Base-by-base conservation (phyloP, 53 echinoderm and acorn worm genomes). In the Henricia sp. region DNA sequence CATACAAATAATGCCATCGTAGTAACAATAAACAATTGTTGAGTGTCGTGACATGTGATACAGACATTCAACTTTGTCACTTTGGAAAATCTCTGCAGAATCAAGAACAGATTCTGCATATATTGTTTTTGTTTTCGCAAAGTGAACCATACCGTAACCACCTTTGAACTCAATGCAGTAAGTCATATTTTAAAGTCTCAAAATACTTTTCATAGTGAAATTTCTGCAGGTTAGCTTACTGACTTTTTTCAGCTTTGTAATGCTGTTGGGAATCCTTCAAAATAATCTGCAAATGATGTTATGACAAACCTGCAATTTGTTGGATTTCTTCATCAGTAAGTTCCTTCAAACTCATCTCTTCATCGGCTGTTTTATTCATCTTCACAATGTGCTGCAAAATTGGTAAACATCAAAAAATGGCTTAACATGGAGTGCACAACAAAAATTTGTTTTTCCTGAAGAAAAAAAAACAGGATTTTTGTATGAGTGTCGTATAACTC, bases 361-460 rank as follows among this genome's bases (percentile, higher is more conserved):
- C 99, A 63, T 99, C 99, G 24, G 88, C 90, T 1, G 99, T 90
- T 50, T 99, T 99, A 83, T 99, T 99, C 99, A 99, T 92, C 85
- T 94, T 99, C 33, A 91, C 48, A 35, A 99, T 86, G 43, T 90
- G 74, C 99, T 99, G 87, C 16, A 91, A 77, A 26, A 46, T 34
- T n/a, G n/a, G 0, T 13, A 54, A 66, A 50, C 24, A 71, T 60
- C 42, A 34, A 72, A 37, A 28, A 57, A 28, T 20, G 13, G 44
- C 0, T 32, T 0, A 13, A 28, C 13, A 56, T 5, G 55, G 24
- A 13, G 14, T 20, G 16, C 11, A 17, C 17, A 3, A 16, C 35
- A 46, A 46, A 46, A 46, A 46, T 13, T 13, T 46, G 13, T 6
- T 6, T 10, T 10, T 6, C 46, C 6, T 46, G 8, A 10, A 46